Conservation (phyloP, 2,113 vertebrate species). For the Malurus elegans region DNA sequence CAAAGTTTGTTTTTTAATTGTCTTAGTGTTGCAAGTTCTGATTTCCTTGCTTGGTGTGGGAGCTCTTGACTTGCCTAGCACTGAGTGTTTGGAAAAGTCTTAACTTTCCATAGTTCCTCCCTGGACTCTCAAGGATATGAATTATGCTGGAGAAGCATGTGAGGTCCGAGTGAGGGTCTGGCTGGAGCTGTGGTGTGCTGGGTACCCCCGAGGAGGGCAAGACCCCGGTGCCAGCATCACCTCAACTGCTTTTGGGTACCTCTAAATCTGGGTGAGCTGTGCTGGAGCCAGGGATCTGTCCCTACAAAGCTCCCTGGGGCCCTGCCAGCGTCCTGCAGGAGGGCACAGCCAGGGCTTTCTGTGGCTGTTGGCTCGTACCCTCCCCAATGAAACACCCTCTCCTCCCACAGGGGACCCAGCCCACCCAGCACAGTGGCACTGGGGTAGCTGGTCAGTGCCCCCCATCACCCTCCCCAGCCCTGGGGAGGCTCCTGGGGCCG, state of each 20-base stretch:
- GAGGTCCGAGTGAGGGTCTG: background rate
- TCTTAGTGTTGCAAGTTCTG: conserved; percentile 62
- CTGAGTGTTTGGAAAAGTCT: conserved; percentile 54
- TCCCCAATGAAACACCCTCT: background rate
- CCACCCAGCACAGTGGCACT: background rate
- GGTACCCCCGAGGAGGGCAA: background rate
- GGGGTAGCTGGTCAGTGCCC: background rate
- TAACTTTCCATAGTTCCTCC: conserved; percentile 48
- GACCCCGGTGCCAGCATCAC: background rate
- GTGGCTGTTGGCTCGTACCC: background rate
- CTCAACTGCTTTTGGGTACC: background rate
- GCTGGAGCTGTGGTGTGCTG: background rate
- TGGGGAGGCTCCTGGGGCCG: background rate
- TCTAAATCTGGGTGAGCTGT: background rate
- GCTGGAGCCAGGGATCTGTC: background rate
- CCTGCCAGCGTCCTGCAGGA: background rate
- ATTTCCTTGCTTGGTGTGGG: conserved; percentile 20
- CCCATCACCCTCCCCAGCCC: background rate
- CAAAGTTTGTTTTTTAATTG: conserved; percentile 73
- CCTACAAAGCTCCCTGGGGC: background rate
- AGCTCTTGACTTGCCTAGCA: conserved; percentile 53
- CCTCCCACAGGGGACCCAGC: background rate
- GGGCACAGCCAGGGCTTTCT: background rate
- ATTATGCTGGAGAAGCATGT: conserved; percentile 41
- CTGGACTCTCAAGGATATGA: conserved; percentile 26